Conservation (phyloP, 2,113 vertebrate species). For the Australoheros scitulus region DNA sequence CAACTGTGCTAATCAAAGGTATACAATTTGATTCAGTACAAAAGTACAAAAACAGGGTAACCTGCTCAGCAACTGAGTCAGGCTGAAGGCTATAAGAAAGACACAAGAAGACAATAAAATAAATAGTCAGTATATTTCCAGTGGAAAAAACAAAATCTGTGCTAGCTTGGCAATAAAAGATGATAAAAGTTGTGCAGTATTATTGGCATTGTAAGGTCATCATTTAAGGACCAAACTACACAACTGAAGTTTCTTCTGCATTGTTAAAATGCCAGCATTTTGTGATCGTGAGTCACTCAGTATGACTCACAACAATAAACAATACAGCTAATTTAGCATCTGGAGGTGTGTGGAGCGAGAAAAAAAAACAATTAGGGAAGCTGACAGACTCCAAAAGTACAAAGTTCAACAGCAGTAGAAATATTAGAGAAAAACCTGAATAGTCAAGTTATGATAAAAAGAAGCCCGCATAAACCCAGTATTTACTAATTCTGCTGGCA, state of each 20-base stretch:
- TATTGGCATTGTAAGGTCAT: neutral
- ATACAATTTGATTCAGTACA: neutral
- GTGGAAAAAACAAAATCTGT: neutral
- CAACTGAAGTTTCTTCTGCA: slow-evolving; percentile 12
- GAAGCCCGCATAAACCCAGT: neutral
- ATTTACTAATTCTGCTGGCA: neutral
- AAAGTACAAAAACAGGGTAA: neutral
- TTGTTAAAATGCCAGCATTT: slow-evolving; percentile 39
- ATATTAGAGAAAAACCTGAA: neutral
- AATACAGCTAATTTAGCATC: slow-evolving; percentile 34
- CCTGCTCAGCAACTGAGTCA: neutral
- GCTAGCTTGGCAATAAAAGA: neutral
- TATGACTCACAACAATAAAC: slow-evolving; percentile 51
- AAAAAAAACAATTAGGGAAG: slow-evolving; percentile 24
- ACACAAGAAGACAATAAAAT: slow-evolving; percentile 26
- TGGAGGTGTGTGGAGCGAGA: slow-evolving; percentile 7
- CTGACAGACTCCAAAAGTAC: slow-evolving; percentile 8
- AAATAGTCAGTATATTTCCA: neutral
- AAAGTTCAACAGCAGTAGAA: slow-evolving; percentile 25
- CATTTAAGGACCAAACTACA: slow-evolving; percentile 15
- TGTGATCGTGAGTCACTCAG: slow-evolving; percentile 6
- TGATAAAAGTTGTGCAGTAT: neutral
- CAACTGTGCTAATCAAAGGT: slow-evolving; percentile 1
- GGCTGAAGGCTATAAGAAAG: slow-evolving; percentile 23
- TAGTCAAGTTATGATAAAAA: neutral